A percentile compares a stretch with the other conserved stretches of the same genome.
Conservation (phyloP, 2,113 vertebrate species). For the Silurus meridionalis region DNA sequence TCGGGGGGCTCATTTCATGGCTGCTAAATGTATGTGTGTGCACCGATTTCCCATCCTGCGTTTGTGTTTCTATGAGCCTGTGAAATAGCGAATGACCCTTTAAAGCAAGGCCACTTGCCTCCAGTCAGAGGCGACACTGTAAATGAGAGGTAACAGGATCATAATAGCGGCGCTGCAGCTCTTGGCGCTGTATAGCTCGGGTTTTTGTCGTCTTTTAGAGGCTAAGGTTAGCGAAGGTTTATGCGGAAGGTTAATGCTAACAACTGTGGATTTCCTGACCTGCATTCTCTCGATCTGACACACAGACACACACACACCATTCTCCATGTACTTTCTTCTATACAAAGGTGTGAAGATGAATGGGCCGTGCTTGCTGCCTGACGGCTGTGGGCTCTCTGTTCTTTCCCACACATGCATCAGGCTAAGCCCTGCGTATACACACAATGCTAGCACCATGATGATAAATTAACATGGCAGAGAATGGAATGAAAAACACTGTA, state of each 20-base stretch:
- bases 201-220: constrained; percentile 10
- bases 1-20: constrained; percentile 29
- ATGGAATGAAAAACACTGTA: constrained; percentile 49
- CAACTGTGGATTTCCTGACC: constrained; percentile 41
- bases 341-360: constrained; percentile 53
- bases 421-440: constrained; percentile 10
- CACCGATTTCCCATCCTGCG: constrained; percentile 10
- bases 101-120: background rate
- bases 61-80: background rate
- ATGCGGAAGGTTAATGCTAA: constrained; percentile 50
- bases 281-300: constrained; percentile 20
- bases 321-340: background rate
- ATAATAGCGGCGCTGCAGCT: constrained; percentile 24
- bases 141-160: constrained; percentile 41
- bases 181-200: background rate
- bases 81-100: constrained; percentile 30
- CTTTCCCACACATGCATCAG: constrained; percentile 21
- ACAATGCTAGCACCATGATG: constrained; percentile 46
- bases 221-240: constrained; percentile 25
- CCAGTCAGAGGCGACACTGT: constrained; percentile 30
- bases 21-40: constrained; percentile 46
- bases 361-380: constrained; percentile 36
- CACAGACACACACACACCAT: constrained; percentile 26
- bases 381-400: constrained; percentile 45
- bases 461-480: constrained; percentile 49